Conservation (phyloP, 2,113 vertebrate genomes). For the Antechinus stuartii region DNA sequence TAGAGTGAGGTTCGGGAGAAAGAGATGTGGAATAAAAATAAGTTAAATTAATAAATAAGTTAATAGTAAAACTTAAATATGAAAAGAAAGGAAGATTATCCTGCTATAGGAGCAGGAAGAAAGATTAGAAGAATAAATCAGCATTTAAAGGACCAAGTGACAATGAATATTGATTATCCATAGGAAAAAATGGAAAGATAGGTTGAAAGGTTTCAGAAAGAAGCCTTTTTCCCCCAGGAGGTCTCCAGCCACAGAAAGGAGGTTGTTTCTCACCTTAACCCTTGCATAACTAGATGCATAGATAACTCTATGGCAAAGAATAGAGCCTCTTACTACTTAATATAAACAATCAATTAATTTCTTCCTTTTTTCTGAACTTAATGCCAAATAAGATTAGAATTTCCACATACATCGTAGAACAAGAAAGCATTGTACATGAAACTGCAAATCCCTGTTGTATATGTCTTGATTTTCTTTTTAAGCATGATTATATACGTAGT, state of each 20-base stretch:
- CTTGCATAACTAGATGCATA: not conserved
- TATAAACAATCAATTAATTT: not conserved
- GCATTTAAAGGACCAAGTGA: constrained; percentile 45
- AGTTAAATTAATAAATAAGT: not conserved
- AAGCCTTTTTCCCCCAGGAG: not conserved
- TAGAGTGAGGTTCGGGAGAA: not conserved
- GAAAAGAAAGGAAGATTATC: not conserved
- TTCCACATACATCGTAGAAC: not conserved
- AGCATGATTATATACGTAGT: not conserved
- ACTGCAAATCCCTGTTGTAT: not conserved
- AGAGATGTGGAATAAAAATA: not conserved
- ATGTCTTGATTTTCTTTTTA: not conserved
- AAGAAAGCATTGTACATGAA: not conserved
- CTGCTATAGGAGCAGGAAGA: not conserved
- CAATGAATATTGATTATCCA: not conserved
- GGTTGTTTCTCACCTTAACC: not conserved
- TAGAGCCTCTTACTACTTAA: not conserved
- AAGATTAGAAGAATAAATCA: not conserved
- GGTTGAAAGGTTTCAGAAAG: not conserved
- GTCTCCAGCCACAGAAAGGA: not conserved
- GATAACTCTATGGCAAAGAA: not conserved
- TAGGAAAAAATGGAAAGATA: not conserved
- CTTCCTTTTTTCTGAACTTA: not conserved
- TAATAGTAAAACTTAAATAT: not conserved
- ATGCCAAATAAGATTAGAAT: not conserved